Conservation (phyloP, 2,113 vertebrate genomes). For the Rhineura floridana region DNA sequence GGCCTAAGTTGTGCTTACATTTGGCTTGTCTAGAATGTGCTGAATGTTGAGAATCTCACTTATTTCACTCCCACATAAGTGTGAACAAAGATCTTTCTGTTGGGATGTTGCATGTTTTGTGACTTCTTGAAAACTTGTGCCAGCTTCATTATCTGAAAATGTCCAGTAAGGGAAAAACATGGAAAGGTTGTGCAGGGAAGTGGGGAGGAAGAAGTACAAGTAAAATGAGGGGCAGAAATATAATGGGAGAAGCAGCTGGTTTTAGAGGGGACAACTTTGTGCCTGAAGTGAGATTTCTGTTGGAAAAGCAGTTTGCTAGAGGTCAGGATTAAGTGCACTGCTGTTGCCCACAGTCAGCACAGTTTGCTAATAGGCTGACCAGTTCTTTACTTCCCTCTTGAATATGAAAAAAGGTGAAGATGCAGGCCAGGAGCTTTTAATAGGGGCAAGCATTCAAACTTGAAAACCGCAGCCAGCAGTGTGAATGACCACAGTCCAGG, state of each 20-base stretch:
- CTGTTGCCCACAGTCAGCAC: no score
- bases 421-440: not conserved
- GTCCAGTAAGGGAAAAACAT: not conserved
- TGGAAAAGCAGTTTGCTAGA: not conserved
- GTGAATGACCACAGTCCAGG: not conserved
- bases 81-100: not conserved
- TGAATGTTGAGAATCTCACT: not conserved
- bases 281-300: no score
- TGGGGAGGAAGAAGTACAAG: no score
- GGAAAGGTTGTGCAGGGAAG: not conserved
- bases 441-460: not conserved
- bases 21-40: not conserved
- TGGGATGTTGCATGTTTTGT: not conserved
- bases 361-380: not conserved
- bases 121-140: not conserved
- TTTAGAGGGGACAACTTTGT: no score
- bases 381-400: not conserved
- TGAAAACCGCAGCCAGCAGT: not conserved
- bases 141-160: not conserved
- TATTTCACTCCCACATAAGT: not conserved
- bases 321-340: not conserved
- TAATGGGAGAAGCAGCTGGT: not conserved
- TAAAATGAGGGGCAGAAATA: not conserved
- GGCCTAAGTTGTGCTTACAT: not conserved
- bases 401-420: no score